Percentiles rank a stretch among this genome's conserved stretches.
phyloP scores from a whole-genome alignment of 2,888 invertebrate genomes.

The Sarcophaga carnaria region DNA sequence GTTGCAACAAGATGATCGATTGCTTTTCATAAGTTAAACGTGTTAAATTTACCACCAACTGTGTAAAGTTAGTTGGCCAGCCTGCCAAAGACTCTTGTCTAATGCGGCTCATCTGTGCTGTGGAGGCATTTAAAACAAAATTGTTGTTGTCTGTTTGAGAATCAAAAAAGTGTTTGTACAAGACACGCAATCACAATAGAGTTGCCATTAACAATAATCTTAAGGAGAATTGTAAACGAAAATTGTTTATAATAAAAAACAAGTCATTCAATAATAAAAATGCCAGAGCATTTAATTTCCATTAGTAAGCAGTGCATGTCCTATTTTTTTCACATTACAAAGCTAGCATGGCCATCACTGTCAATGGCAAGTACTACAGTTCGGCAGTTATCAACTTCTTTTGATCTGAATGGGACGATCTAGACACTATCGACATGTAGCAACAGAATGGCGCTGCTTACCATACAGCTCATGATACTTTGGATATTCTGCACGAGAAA shows the following conservation, averaged over 20 bases:
- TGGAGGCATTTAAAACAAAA: constrained; percentile 22
- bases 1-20: constrained; percentile 66
- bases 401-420: no score
- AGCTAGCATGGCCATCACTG: background rate
- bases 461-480: no score
- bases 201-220: constrained; percentile 25
- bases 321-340: background rate
- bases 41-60: constrained; percentile 72
- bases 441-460: no score
- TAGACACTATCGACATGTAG: no score
- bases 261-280: no score
- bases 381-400: no score
- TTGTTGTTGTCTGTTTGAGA: constrained; percentile 3
- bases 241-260: background rate
- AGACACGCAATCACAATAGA: constrained; percentile 36
- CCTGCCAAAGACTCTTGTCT: constrained; percentile 37
- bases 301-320: background rate
- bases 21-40: constrained; percentile 64
- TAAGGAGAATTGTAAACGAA: background rate
- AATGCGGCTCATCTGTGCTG: constrained; percentile 6
- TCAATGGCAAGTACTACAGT: no score
- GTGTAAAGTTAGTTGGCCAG: constrained; percentile 70
- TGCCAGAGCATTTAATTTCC: no score
- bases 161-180: constrained; percentile 25
- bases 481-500: no score